A percentile compares a stretch with the other conserved stretches of the same genome.
Conservation (phyloP, 1,140 invertebrate genomes). For the Drosophila parvula region DNA sequence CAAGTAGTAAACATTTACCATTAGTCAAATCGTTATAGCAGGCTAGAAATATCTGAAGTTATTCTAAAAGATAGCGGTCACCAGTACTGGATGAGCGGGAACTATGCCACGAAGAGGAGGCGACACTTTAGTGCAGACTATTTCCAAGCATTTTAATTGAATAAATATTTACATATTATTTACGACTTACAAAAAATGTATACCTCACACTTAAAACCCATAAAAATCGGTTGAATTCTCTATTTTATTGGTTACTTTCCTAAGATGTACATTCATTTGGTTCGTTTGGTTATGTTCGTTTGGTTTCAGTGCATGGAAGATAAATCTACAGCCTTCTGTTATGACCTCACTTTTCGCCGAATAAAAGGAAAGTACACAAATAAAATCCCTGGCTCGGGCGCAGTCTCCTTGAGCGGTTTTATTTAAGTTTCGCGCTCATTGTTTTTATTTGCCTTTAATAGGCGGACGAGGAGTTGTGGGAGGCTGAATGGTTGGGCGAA, state of each 20-base stretch:
- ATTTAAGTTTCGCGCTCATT: slow-evolving; percentile 72
- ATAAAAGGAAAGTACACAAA: slow-evolving; percentile 36
- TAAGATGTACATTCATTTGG: no score
- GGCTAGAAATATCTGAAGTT: not conserved
- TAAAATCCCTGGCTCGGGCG: slow-evolving; percentile 21
- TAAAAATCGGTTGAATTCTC: no score
- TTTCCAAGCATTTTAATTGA: no score
- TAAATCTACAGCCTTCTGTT: slow-evolving; percentile 47
- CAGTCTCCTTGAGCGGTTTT: slow-evolving; percentile 45
- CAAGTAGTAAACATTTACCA: not conserved
- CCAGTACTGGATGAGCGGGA: no score
- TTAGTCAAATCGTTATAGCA: not conserved
- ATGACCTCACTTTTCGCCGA: slow-evolving; percentile 20
- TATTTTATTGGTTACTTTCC: no score
- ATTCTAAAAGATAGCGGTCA: no score
- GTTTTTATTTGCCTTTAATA: slow-evolving; percentile 73
- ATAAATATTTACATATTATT: no score
- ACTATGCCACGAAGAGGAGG: no score
- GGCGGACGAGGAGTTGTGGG: slow-evolving; percentile 14
- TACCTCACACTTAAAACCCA: no score
- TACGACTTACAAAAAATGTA: no score
- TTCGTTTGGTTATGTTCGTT: no score
- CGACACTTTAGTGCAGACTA: no score
- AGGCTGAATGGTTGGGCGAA: slow-evolving; percentile 1
- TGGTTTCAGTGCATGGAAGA: slow-evolving; percentile 10